These are phyloP conservation scores for Sebastes reedi DNA, from an alignment of 2,797 vertebrate species.

Conservation along the genomic window DNA sequence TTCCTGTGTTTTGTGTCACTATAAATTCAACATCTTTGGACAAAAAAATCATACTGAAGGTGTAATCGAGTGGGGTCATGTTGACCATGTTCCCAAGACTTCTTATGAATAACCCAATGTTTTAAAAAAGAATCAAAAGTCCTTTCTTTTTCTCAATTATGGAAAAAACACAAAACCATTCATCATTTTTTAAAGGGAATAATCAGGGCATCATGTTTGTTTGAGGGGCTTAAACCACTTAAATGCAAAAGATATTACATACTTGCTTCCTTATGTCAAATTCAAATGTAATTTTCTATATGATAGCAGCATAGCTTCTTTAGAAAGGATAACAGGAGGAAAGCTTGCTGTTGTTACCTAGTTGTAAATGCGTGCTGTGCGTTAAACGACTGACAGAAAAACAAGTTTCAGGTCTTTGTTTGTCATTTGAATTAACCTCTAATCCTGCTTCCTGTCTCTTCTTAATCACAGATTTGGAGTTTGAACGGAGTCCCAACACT, in stretches of 20 bases:
- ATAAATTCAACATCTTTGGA: background rate
- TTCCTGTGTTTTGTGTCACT: background rate
- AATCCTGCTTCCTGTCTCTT: background rate
- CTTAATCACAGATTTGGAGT: slow-evolving; percentile 73
- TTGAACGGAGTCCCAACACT: slow-evolving; percentile 79
- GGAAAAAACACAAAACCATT: background rate
- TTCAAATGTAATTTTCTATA: background rate
- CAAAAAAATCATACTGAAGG: background rate
- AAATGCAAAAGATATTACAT: background rate
- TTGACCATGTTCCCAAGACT: background rate
- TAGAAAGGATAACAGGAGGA: background rate
- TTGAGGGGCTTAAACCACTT: background rate
- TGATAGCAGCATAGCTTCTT: background rate
- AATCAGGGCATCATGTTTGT: background rate
- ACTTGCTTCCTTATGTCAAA: background rate
- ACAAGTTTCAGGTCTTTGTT: background rate
- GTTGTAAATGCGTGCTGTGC: background rate
- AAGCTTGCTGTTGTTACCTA: background rate
- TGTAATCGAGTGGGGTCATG: background rate
- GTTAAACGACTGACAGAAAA: background rate
- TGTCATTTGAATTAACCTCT: background rate
- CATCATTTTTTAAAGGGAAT: background rate
- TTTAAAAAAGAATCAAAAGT: background rate
- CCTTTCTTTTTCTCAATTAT: background rate
- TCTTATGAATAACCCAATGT: background rate